These are phyloP conservation scores for Vulpes ferrilata DNA, from an alignment of 2,113 vertebrate species.

Conservation along the genomic window DNA sequence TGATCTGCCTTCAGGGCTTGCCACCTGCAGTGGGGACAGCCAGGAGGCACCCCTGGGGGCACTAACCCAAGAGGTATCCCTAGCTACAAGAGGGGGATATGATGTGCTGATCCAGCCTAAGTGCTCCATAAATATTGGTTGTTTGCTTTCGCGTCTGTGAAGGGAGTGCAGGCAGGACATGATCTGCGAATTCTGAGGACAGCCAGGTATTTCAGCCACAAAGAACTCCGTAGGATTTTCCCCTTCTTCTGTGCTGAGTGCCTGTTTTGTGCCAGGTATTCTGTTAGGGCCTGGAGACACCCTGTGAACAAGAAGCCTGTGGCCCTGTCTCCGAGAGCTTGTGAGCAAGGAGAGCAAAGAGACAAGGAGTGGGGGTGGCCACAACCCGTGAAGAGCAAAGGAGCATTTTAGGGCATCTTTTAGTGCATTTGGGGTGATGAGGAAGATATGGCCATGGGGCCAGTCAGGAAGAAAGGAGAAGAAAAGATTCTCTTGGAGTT, in stretches of 20 bases:
- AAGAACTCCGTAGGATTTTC: neutral
- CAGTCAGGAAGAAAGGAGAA: neutral
- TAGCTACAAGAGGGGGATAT: too few species aligned
- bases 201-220: neutral
- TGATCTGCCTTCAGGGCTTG: neutral
- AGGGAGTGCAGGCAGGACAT: neutral
- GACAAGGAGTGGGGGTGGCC: neutral
- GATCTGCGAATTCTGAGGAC: neutral
- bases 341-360: neutral
- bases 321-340: neutral
- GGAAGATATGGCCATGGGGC: neutral
- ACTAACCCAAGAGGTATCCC: neutral
- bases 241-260: neutral
- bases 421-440: neutral
- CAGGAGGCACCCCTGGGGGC: rapidly evolving
- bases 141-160: neutral
- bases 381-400: neutral
- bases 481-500: neutral
- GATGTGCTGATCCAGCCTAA: neutral
- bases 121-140: neutral
- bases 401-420: neutral
- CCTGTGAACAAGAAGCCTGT: neutral
- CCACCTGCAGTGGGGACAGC: rapidly evolving
- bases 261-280: neutral
- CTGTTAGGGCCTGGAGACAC: neutral